These are phyloP conservation scores for Sigmodon hispidus DNA, from an alignment of 2,113 vertebrate species.

Conservation along the genomic window DNA sequence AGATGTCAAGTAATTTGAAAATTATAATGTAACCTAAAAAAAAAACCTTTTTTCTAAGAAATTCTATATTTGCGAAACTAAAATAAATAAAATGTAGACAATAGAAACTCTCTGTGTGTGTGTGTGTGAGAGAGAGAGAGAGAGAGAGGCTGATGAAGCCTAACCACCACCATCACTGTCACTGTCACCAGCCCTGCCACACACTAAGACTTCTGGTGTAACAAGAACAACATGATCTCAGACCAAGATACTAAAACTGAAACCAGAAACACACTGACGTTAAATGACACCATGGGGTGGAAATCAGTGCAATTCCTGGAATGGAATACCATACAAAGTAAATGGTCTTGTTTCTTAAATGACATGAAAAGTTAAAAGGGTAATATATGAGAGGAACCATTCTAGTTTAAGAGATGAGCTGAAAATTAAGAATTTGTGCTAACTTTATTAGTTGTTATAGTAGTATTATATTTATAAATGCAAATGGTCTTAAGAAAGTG, in stretches of 20 bases:
- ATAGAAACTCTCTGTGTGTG: neutral
- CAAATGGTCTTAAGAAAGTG: neutral
- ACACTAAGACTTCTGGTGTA: neutral
- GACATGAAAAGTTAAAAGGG: neutral
- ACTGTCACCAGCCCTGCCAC: neutral
- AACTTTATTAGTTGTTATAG: neutral
- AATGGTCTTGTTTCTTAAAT: neutral
- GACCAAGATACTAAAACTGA: neutral
- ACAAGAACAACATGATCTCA: neutral
- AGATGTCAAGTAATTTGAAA: slow-evolving; percentile 18
- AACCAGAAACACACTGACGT: neutral
- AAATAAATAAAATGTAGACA: neutral
- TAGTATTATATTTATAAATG: neutral
- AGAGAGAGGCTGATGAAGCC: neutral
- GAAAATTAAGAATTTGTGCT: neutral
- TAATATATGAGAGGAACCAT: neutral
- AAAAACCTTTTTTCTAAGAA: neutral
- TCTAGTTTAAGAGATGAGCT: neutral
- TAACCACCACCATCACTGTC: neutral
- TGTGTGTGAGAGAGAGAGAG: neutral
- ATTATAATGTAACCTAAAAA: slow-evolving; percentile 26
- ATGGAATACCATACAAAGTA: neutral
- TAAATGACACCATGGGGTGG: slow-evolving; percentile 7
- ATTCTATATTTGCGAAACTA: neutral
- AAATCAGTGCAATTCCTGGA: neutral